Evolutionary conservation across 1,140 invertebrate genomes (phyloP), one percentile per base, ranked within the genome.

Genomic region (Copidosoma floridanum): DNA sequence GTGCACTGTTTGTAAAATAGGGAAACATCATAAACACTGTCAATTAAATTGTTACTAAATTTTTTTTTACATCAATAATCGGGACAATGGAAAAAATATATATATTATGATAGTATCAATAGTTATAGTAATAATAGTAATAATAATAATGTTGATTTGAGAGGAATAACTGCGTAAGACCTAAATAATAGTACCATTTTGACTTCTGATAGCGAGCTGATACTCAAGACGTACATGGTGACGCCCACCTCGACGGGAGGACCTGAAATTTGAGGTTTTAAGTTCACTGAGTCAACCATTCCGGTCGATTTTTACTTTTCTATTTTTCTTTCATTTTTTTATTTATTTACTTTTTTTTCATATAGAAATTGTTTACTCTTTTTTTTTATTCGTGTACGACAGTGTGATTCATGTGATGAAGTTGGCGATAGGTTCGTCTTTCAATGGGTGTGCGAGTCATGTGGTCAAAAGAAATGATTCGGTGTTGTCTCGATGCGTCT

Each of bases 151-250:
- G 6, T 65, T 68, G 69, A 66, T 72, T 74, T 75, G 65, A 76
- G 65, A 66, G 65, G 66, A 70, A 74, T 72, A 71, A 72, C 68
- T 81, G 81, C 80, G 66, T 82, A 82, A 83, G 78, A 83, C 82
- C 82, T 78, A 81, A 81, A 80, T 63, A 73, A 74, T 78, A 81
- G 85, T 92, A 97, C 94, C 95, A 98, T 98, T 90, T 96, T 93
- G 81, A 97, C 94, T 92, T 97, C 95, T 82, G 93, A 96, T 82
- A 97, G 90, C 83, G 94, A 96, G 88, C 92, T 95, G 88, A 98
- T 97, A 85, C 92, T 95, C 85, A 95, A 90, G 85, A 98, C 92
- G 88, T 95, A 94, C 91, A 96, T 95, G 83, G 93, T 96, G 83
- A 97, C 92, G 84, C 93, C 93, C 81, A 97, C 94, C 85, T 93